These are phyloP conservation scores for Okamejei kenojei DNA, from an alignment of 2,797 vertebrate genomes.

Conservation along the genomic window DNA sequence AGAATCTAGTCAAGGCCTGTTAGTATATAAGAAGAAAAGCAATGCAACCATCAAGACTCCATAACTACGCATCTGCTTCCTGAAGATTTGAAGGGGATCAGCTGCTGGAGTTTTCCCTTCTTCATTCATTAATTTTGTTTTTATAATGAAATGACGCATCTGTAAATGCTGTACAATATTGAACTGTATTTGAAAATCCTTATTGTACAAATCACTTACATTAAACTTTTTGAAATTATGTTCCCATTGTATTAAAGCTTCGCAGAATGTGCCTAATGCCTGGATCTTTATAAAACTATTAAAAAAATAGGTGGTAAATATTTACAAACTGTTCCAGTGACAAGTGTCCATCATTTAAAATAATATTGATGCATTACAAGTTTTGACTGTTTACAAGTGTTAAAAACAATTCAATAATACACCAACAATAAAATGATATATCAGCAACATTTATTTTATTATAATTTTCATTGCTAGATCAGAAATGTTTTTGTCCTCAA, in stretches of 20 bases:
- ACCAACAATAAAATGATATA: constrained; percentile 3
- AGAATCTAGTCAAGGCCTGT: constrained; percentile 75
- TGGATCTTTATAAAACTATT: constrained; percentile 29
- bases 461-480: background rate
- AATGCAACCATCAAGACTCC: constrained; percentile 65
- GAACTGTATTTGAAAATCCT: constrained; percentile 48
- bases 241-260: constrained; percentile 46
- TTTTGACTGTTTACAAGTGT: background rate
- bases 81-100: constrained; percentile 51
- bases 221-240: constrained; percentile 46
- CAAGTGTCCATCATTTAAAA: background rate
- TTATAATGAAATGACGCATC: constrained; percentile 53
- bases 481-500: background rate
- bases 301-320: constrained; percentile 20
- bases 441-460: background rate
- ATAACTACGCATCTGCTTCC: constrained; percentile 52
- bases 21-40: constrained; percentile 80
- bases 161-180: constrained; percentile 63
- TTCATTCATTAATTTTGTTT: constrained; percentile 60
- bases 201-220: constrained; percentile 53
- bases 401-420: background rate
- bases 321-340: constrained; percentile 24
- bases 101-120: constrained; percentile 54
- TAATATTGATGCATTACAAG: background rate
- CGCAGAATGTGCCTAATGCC: constrained; percentile 34